Conservation (phyloP, 1,140 invertebrate genomes). For the Cotesia typhae region DNA sequence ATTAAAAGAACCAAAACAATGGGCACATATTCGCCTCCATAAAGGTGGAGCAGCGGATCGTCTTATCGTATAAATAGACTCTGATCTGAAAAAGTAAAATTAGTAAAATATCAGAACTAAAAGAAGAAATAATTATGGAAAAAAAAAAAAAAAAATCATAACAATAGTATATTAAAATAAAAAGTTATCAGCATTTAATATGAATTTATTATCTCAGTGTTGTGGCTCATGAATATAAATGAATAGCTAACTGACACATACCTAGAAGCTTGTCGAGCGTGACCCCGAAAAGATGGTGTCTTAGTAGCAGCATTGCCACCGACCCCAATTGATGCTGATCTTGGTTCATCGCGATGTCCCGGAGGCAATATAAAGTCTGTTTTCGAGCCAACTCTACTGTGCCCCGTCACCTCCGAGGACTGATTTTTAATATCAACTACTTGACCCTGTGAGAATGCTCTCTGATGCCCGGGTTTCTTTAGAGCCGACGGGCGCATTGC, state of each 20-base stretch:
- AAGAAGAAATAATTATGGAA: too few species aligned
- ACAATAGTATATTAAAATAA: background rate
- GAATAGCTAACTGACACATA: slow-evolving; percentile 24
- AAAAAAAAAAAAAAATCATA: too few species aligned
- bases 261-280: slow-evolving; percentile 70
- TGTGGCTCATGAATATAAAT: slow-evolving; percentile 1
- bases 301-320: slow-evolving; percentile 53
- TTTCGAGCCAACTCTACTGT: slow-evolving; percentile 82
- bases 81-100: slow-evolving; percentile 67
- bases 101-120: background rate
- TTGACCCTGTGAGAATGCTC: slow-evolving; percentile 87
- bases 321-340: slow-evolving; percentile 43
- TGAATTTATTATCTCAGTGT: background rate
- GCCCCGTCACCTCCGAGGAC: slow-evolving; percentile 68
- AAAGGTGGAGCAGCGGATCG: slow-evolving; percentile 74
- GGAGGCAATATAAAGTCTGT: slow-evolving; percentile 89
- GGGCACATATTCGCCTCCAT: slow-evolving; percentile 71
- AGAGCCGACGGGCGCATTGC: slow-evolving; percentile 71
- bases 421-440: slow-evolving; percentile 69
- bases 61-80: slow-evolving; percentile 88
- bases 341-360: slow-evolving; percentile 72
- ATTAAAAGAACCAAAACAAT: slow-evolving; percentile 67
- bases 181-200: background rate
- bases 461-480: slow-evolving; percentile 80
- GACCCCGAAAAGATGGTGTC: slow-evolving; percentile 63